Conservation (phyloP, 2,888 invertebrate species). For the Hanleya hanleyi region DNA sequence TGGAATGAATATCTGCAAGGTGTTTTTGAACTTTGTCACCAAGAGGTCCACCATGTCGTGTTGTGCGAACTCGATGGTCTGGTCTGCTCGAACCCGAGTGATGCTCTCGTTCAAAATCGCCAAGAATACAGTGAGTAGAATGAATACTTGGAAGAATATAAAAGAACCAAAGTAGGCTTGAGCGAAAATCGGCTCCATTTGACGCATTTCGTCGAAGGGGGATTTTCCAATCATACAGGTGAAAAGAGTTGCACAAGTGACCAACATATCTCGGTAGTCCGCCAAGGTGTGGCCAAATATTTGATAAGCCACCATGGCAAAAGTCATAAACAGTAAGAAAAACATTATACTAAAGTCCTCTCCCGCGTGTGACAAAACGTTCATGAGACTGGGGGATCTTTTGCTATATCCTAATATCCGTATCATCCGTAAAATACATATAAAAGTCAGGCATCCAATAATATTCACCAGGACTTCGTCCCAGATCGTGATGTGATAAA, state of each 20-base stretch:
- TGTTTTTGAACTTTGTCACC: not conserved
- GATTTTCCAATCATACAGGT: constrained; percentile 56
- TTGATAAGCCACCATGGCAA: constrained; percentile 48
- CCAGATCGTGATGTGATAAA: constrained; percentile 71
- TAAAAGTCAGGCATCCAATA: constrained; percentile 46
- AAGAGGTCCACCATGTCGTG: not conserved
- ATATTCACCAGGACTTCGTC: constrained; percentile 65
- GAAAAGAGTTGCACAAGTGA: constrained; percentile 49
- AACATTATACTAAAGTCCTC: constrained; percentile 50
- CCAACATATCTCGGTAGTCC: constrained; percentile 46
- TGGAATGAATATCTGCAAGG: not conserved
- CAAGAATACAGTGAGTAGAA: constrained; percentile 55
- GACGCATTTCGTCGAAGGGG: constrained; percentile 47
- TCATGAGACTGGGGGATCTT: constrained; percentile 41
- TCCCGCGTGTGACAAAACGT: constrained; percentile 46
- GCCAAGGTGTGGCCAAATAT: constrained; percentile 47
- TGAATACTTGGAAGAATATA: constrained; percentile 51
- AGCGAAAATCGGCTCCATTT: constrained; percentile 41
- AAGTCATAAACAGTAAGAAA: constrained; percentile 41
- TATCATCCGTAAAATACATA: constrained; percentile 47
- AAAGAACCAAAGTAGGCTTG: constrained; percentile 54
- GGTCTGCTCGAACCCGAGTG: not conserved
- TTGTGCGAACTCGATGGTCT: not conserved
- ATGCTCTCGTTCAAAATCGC: constrained; percentile 54
- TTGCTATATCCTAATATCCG: constrained; percentile 56